Evolutionary conservation across 2,113 vertebrate species (phyloP).

Genomic region (Ginglymostoma cirratum): DNA sequence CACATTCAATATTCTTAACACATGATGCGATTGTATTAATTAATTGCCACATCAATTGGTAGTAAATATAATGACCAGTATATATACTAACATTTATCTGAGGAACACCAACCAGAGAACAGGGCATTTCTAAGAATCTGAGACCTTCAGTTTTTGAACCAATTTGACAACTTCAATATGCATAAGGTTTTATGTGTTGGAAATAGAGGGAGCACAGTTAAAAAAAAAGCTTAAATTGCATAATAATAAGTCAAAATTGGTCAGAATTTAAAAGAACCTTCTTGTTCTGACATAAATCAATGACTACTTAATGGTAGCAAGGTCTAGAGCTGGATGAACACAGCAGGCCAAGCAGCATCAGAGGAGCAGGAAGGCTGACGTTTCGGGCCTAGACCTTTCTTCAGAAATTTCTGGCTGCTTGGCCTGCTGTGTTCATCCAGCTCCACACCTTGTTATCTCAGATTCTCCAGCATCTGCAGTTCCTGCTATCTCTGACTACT

Average conservation of each 20-base stretch:
- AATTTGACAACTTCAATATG: neutral
- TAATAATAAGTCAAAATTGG: neutral
- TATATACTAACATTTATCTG: neutral
- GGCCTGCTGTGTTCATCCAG: no score
- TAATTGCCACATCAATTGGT: neutral
- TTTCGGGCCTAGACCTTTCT: no score
- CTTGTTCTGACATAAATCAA: neutral
- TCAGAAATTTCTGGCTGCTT: no score
- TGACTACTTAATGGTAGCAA: neutral
- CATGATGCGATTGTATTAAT: neutral
- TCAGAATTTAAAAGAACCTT: neutral
- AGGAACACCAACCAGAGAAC: neutral
- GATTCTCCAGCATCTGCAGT: no score
- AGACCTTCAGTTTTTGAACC: neutral
- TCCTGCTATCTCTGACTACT: no score
- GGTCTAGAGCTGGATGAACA: no score
- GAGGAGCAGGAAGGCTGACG: no score
- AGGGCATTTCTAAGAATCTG: neutral
- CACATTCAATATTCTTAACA: neutral
- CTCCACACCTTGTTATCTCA: no score
- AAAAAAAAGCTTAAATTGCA: neutral
- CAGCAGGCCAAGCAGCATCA: no score
- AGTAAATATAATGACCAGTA: neutral
- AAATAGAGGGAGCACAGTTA: neutral
- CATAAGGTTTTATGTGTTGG: neutral